Evolutionary conservation across 1,140 invertebrate species (phyloP), one percentile per base, ranked within the genome.

Genomic region (Zaprionus nigranus): DNA sequence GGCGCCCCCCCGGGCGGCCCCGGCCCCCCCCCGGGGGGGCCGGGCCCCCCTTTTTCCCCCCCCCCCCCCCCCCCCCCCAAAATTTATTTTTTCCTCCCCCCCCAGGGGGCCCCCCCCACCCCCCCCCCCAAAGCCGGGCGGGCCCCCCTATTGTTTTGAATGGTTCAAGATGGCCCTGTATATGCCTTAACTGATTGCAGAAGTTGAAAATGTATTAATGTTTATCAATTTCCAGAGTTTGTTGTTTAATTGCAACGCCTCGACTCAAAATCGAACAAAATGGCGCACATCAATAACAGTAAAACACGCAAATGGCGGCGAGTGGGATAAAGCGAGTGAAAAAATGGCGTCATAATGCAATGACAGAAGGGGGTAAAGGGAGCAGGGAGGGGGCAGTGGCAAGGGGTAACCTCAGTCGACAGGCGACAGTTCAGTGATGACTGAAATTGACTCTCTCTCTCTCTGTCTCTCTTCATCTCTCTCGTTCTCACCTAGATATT

Each of bases 291-390:
- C 71, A 76, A 81, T 76, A 79, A 82, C 82, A 53, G 75, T 73
- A 78, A 84, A 83, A 60, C 78, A 73, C 57, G 59, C 17, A 58
- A 74, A 77, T 65, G 59, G 64, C 40, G 30, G 46, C 58, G 38
- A 73, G 56, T 24, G 43, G 58, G 38, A 58, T 63, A 71, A 64
- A 67, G 68, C 46, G 51, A 75, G 43, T 62, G 66, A 78, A 78
- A 82, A 78, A 75, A 78, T 77, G 82, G 83, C 83, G 68, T 65
- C 83, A 87, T 82, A 82, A 80, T 87, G 83, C 83, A 86, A 66
- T 46, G 28, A 24, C 53, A 65, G 60, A 22, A 43, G 36, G 20
- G 26, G 28, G 51, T 22, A 46, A 17, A 3, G 40, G 53, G 34
- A 34, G 6, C 13, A 3, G 51, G 40, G 13, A 17, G 17, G 15